These are phyloP conservation scores for Hyles vespertilio DNA, from an alignment of 1,140 invertebrate species.

Conservation along the genomic window DNA sequence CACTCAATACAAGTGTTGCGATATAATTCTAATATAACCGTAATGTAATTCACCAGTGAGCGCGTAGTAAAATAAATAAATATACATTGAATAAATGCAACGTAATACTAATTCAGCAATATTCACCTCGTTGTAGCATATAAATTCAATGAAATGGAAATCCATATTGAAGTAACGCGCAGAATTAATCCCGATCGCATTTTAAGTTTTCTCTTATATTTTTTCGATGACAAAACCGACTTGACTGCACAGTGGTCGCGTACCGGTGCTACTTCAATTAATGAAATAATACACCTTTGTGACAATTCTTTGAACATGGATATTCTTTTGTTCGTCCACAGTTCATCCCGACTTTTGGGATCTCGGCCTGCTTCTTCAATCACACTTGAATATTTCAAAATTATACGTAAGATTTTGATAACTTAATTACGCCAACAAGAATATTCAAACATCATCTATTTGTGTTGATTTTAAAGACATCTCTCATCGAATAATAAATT, in stretches of 20 bases:
- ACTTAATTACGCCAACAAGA: too few species aligned
- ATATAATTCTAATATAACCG: too few species aligned
- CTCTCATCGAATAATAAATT: too few species aligned
- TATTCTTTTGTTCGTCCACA: too few species aligned
- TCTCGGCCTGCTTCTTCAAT: too few species aligned
- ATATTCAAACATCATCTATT: too few species aligned
- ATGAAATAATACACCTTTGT: constrained; percentile 20
- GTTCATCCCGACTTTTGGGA: too few species aligned
- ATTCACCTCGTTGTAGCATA: background rate
- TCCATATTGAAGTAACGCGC: constrained; percentile 13
- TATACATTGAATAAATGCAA: background rate
- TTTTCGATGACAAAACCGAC: constrained; percentile 18
- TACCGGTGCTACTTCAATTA: constrained; percentile 17
- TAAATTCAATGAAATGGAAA: constrained; percentile 12
- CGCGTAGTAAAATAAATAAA: background rate
- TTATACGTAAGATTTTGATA: too few species aligned
- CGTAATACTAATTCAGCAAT: background rate
- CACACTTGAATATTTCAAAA: too few species aligned
- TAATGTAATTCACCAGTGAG: too few species aligned
- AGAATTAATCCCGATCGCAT: constrained; percentile 16
- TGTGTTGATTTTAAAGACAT: too few species aligned
- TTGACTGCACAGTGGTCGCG: constrained; percentile 7
- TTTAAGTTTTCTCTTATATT: constrained; percentile 19
- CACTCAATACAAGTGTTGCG: too few species aligned
- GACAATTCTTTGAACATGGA: constrained; percentile 7